Conservation (phyloP, 2,888 invertebrate genomes). For the Gryllus longicercus region DNA sequence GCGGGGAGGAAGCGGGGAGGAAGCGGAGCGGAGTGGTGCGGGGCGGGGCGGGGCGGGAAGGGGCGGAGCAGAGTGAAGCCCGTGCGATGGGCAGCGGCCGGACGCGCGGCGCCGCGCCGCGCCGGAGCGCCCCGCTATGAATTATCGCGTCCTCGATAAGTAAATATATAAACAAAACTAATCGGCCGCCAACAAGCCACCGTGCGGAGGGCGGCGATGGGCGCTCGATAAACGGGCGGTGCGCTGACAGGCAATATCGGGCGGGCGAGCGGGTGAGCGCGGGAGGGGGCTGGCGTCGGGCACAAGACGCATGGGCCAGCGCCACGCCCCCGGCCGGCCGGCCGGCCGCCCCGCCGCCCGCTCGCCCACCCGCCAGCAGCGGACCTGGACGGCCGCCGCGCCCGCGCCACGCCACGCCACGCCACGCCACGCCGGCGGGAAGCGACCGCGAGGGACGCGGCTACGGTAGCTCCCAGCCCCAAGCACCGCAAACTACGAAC, state of each 20-base stretch:
- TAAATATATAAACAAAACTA: constrained; percentile 17
- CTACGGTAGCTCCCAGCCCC: too few species aligned
- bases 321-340: background rate
- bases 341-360: background rate
- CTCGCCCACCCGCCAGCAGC: too few species aligned
- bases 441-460: too few species aligned
- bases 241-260: constrained; percentile 17
- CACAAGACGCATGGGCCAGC: background rate
- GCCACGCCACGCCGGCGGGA: too few species aligned
- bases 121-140: background rate
- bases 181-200: constrained; percentile 17
- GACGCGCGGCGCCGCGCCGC: background rate
- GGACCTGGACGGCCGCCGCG: too few species aligned
- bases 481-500: too few species aligned
- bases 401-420: too few species aligned
- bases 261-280: background rate
- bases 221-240: constrained; percentile 17
- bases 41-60: too few species aligned
- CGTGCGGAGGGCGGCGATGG: background rate
- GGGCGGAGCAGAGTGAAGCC: background rate
- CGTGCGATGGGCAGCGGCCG: background rate
- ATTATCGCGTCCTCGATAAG: constrained; percentile 6
- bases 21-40: too few species aligned
- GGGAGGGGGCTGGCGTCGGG: background rate
- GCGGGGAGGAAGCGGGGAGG: too few species aligned